Evolutionary conservation across 1,140 invertebrate genomes (phyloP).

Genomic region (Nylanderia fulva): DNA sequence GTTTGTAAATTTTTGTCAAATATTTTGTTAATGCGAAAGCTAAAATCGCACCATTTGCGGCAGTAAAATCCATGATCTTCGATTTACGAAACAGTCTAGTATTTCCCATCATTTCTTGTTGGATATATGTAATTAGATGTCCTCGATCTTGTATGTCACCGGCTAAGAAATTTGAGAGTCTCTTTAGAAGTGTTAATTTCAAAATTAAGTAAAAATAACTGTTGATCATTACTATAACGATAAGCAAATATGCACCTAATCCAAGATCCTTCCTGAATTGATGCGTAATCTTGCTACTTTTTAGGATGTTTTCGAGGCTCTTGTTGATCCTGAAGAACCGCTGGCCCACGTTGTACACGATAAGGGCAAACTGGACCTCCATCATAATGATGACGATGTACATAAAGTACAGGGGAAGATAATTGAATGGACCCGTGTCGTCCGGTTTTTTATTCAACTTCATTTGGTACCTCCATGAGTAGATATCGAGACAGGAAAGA

Average conservation of each 20-base stretch:
- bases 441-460: conserved; percentile 71
- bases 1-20: too few relatives aligned
- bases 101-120: conserved; percentile 69
- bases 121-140: conserved; percentile 66
- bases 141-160: conserved; percentile 60
- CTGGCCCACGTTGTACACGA: conserved; percentile 78
- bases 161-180: conserved; percentile 15
- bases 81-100: conserved; percentile 65
- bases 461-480: conserved; percentile 73
- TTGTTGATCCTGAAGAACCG: conserved; percentile 81
- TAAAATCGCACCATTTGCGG: conserved; percentile 63
- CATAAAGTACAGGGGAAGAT: conserved; percentile 81
- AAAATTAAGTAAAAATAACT: too few relatives aligned
- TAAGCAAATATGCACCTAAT: conserved; percentile 65
- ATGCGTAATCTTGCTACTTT: conserved; percentile 66
- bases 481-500: conserved; percentile 77
- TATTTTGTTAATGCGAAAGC: too few relatives aligned
- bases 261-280: conserved; percentile 77
- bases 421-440: conserved; percentile 83
- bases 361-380: conserved; percentile 81
- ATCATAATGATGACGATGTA: conserved; percentile 81
- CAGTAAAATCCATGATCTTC: conserved; percentile 71
- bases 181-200: not conserved
- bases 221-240: not conserved
- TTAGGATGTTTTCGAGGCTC: conserved; percentile 77